Percentiles rank a stretch among this genome's conserved stretches.
phyloP scores from a whole-genome alignment of 2,113 vertebrate species.

The Hippoglossus stenolepis region DNA sequence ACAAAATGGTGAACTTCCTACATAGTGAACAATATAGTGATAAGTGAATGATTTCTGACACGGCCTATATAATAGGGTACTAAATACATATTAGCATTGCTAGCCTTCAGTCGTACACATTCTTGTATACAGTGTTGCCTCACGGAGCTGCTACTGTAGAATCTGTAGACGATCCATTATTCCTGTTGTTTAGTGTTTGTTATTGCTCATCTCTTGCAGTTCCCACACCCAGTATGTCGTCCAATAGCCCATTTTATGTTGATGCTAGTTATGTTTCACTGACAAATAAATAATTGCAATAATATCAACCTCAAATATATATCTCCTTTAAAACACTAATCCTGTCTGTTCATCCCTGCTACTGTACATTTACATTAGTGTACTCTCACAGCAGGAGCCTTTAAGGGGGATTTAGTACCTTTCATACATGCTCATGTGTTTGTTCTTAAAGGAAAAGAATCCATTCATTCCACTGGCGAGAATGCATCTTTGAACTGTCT shows the following conservation, averaged over 20 bases:
- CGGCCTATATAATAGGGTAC: no score
- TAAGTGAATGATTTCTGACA: no score
- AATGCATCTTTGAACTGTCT: conserved; percentile 54
- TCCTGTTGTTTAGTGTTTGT: neutral
- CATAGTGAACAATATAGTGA: no score
- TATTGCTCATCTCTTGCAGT: neutral
- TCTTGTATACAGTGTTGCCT: no score
- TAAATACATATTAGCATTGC: no score
- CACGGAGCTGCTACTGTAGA: no score
- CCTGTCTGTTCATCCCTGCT: neutral
- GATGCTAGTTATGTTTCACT: no score
- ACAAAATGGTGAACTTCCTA: no score
- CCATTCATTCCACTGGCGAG: conserved; percentile 26
- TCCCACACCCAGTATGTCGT: neutral
- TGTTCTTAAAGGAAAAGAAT: conserved; percentile 27
- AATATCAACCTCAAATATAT: conserved; percentile 2
- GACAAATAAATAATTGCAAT: neutral
- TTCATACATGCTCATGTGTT: conserved; percentile 33
- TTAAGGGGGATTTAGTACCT: conserved; percentile 7
- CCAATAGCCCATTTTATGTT: neutral
- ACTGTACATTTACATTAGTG: conserved; percentile 27
- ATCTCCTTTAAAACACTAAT: conserved; percentile 30
- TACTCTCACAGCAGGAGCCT: conserved; percentile 27
- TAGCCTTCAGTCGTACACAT: no score
- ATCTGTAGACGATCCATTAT: neutral